These are phyloP conservation scores for Urosaurus nigricauda DNA, from an alignment of 2,797 vertebrate species.

Conservation along the genomic window DNA sequence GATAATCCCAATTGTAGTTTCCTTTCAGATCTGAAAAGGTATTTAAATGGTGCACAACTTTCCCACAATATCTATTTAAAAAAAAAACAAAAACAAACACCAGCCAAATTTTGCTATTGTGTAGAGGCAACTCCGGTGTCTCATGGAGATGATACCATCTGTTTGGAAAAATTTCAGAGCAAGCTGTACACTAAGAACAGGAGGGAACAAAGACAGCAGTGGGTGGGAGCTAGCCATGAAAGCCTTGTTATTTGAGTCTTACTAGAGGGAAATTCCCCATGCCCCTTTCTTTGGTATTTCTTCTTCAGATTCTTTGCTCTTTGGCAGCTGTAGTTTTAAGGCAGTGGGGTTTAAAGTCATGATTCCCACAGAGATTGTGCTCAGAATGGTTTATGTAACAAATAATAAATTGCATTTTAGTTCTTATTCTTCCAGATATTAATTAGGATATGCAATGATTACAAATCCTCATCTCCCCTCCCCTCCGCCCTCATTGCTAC, in stretches of 20 bases:
- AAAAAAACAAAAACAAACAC: background rate
- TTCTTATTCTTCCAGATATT: conserved; percentile 44
- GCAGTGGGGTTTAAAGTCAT: conserved; percentile 34
- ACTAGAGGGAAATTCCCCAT: conserved; percentile 72
- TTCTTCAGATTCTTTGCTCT: conserved; percentile 53
- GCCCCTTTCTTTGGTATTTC: conserved; percentile 56
- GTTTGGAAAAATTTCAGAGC: conserved; percentile 62
- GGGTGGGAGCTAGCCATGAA: conserved; percentile 73
- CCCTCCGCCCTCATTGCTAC: conserved; percentile 26
- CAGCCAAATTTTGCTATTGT: background rate
- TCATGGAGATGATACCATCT: conserved; percentile 20
- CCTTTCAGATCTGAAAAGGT: conserved; percentile 28
- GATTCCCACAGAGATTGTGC: conserved; percentile 58
- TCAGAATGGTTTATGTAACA: conserved; percentile 42
- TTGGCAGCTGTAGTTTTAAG: conserved; percentile 47
- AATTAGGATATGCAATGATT: conserved; percentile 42
- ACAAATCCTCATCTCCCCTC: conserved; percentile 39
- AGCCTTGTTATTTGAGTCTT: conserved; percentile 72
- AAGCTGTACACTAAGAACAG: conserved; percentile 58
- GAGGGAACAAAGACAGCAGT: conserved; percentile 62
- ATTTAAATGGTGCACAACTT: conserved; percentile 30
- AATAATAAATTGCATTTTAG: conserved; percentile 53
- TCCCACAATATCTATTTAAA: background rate
- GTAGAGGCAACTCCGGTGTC: conserved; percentile 45
- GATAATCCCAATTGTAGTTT: conserved; percentile 9